Evolutionary conservation across 2,888 invertebrate genomes (phyloP).

Genomic region (Pachycephus smyrnensis): DNA sequence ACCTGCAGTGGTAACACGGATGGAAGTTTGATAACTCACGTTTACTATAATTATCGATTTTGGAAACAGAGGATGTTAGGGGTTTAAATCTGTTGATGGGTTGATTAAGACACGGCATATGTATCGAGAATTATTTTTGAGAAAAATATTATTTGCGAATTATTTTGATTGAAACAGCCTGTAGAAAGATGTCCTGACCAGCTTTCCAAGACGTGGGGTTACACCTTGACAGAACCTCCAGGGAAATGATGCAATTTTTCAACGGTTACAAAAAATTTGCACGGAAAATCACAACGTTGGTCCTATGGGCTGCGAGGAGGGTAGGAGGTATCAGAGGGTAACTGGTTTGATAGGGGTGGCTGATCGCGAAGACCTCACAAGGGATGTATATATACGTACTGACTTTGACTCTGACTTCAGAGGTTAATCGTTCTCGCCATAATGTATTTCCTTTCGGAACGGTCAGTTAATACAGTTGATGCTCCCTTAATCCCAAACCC

Average conservation of each 20-base stretch:
- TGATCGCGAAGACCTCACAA: background rate
- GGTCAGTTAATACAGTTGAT: constrained; percentile 3
- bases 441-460: background rate
- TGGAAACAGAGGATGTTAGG: no score
- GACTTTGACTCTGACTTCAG: background rate
- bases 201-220: constrained; percentile 6
- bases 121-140: no score
- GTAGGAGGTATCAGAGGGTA: background rate
- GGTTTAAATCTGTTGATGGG: no score
- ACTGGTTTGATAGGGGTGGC: background rate
- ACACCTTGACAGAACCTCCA: constrained; percentile 26
- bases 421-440: constrained; percentile 27
- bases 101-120: no score
- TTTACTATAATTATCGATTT: no score
- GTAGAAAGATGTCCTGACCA: background rate
- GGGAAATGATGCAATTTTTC: constrained; percentile 41
- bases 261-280: constrained; percentile 6
- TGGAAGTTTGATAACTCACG: no score
- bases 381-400: background rate
- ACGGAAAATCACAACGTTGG: constrained; percentile 1
- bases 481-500: constrained; percentile 1
- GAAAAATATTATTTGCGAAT: no score
- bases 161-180: background rate
- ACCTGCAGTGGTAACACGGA: no score
- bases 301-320: background rate